Conservation (phyloP, 2,797 vertebrate genomes). For the Parauchenoglanis punctatus region DNA sequence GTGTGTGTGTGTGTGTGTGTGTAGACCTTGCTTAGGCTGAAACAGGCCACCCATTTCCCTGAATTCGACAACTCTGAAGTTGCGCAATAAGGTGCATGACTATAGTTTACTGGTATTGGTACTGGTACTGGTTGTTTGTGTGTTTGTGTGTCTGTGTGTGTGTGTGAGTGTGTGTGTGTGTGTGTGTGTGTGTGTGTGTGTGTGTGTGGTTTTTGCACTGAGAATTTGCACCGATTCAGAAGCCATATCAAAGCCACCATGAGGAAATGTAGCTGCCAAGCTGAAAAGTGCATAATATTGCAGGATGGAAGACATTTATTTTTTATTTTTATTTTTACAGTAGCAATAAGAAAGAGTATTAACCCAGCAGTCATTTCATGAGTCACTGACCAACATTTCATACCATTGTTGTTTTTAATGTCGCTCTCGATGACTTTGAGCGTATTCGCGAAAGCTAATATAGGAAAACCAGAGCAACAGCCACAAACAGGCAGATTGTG, state of each 20-base stretch:
- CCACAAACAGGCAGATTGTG: neutral
- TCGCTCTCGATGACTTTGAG: neutral
- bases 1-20: too few relatives aligned
- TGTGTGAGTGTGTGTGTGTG: neutral
- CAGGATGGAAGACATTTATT: neutral
- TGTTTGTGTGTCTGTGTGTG: too few relatives aligned
- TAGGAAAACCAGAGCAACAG: neutral
- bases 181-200: neutral
- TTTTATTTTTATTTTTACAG: neutral
- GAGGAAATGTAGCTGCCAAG: conserved; percentile 57
- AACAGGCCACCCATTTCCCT: too few relatives aligned
- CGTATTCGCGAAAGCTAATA: neutral
- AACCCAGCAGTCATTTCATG: conserved; percentile 28
- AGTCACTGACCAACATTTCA: conserved; percentile 17
- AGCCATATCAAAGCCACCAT: neutral
- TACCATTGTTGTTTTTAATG: conserved; percentile 15
- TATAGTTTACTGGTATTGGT: too few relatives aligned
- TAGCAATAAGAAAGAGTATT: conserved; percentile 20
- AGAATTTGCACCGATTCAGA: conserved; percentile 1
- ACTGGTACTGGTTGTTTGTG: too few relatives aligned
- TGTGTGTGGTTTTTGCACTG: neutral
- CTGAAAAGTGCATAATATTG: conserved; percentile 29
- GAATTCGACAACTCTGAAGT: too few relatives aligned
- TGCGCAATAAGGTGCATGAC: too few relatives aligned
- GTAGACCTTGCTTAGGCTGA: too few relatives aligned